These are phyloP conservation scores for Apodemus sylvaticus DNA, from an alignment of 2,113 vertebrate genomes.

Conservation along the genomic window DNA sequence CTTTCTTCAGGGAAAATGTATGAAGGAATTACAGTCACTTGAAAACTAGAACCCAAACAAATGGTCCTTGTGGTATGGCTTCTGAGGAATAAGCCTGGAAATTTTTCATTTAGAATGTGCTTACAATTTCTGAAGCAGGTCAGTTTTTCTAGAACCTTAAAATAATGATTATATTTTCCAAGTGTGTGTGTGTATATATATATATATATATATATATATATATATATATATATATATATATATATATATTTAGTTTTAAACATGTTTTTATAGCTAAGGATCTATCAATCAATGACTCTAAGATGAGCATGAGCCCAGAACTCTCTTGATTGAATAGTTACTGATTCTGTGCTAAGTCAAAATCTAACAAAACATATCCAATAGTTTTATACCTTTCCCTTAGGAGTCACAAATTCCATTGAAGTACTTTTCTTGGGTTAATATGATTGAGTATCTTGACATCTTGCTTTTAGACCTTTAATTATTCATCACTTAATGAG, in stretches of 20 bases:
- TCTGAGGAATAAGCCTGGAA: neutral
- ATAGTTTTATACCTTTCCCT: neutral
- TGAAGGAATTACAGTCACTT: too few relatives aligned
- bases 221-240: too few relatives aligned
- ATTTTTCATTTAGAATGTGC: neutral
- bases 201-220: too few relatives aligned
- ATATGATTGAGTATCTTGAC: neutral
- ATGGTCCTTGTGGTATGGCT: rapidly evolving
- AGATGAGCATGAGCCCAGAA: neutral
- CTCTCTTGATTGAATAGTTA: rapidly evolving
- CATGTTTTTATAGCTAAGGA: neutral
- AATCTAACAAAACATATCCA: neutral
- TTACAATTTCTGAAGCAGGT: neutral
- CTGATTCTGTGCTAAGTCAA: neutral
- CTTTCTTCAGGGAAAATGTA: rapidly evolving
- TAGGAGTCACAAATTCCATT: neutral
- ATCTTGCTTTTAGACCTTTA: neutral
- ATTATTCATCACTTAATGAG: neutral
- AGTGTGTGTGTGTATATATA: too few relatives aligned
- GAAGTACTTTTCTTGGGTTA: neutral
- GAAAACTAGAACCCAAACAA: neutral
- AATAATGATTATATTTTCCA: neutral
- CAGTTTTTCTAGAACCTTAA: neutral
- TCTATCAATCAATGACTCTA: neutral
- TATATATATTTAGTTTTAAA: neutral